These are phyloP conservation scores for Patella caerulea DNA, from an alignment of 2,888 invertebrate species.

Conservation along the genomic window DNA sequence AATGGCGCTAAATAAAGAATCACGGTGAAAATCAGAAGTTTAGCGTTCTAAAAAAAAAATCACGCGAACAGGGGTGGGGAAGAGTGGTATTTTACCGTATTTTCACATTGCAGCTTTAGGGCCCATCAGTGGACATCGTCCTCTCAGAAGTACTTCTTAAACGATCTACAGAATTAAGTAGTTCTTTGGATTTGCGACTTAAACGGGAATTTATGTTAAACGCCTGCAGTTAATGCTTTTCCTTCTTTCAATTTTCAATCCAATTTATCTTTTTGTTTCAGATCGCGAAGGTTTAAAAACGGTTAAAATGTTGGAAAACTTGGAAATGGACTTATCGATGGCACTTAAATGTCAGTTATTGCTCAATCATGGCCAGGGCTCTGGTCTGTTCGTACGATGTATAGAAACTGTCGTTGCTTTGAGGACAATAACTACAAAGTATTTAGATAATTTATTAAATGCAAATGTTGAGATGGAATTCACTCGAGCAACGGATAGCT, in stretches of 20 bases:
- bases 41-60: too few relatives aligned
- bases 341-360: slow-evolving; percentile 63
- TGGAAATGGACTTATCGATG: slow-evolving; percentile 60
- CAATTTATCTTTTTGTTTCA: slow-evolving; percentile 29
- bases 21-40: too few relatives aligned
- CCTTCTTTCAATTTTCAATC: neutral
- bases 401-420: slow-evolving; percentile 56
- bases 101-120: too few relatives aligned
- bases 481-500: neutral
- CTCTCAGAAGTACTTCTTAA: too few relatives aligned
- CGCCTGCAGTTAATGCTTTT: too few relatives aligned
- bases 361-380: slow-evolving; percentile 59
- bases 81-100: too few relatives aligned
- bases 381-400: slow-evolving; percentile 48
- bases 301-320: slow-evolving; percentile 48
- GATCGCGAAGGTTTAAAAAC: slow-evolving; percentile 51
- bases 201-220: too few relatives aligned
- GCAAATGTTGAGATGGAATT: slow-evolving; percentile 53
- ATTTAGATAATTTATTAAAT: slow-evolving; percentile 55
- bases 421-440: slow-evolving; percentile 50
- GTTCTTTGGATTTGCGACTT: too few relatives aligned
- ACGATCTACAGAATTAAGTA: too few relatives aligned
- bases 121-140: too few relatives aligned
- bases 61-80: too few relatives aligned
- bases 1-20: too few relatives aligned